Evolutionary conservation across 2,797 vertebrate genomes (phyloP).

Genomic region (Lacerta viridis): DNA sequence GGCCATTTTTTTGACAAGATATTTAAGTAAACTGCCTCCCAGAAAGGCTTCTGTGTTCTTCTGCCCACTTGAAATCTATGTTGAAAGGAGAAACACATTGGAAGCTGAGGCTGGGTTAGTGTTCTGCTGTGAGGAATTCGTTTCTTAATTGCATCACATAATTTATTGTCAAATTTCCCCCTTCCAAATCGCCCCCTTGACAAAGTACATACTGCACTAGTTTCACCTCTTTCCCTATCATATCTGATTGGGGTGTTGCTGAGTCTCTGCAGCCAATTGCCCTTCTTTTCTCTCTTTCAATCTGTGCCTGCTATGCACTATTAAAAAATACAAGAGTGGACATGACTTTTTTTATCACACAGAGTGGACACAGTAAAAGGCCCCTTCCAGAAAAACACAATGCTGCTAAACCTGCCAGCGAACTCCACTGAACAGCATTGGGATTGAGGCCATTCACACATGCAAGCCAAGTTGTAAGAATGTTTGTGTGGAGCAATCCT

Average conservation of each 20-base stretch:
- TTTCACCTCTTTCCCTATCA: not conserved
- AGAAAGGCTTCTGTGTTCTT: not conserved
- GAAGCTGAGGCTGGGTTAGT: not conserved
- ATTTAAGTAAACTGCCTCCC: not conserved
- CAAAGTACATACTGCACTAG: not conserved
- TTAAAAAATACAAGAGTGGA: not conserved
- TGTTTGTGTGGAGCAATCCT: too few relatives aligned
- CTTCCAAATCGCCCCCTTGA: not conserved
- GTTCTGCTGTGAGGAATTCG: not conserved
- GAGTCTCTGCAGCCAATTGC: not conserved
- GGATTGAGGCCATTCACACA: not conserved
- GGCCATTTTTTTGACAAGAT: not conserved
- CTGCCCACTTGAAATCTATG: not conserved
- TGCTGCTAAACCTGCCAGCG: not conserved
- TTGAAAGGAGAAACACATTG: not conserved
- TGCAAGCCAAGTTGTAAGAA: too few relatives aligned
- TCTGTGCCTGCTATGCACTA: not conserved
- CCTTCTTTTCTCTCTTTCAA: not conserved
- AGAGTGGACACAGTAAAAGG: too few relatives aligned
- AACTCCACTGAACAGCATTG: not conserved
- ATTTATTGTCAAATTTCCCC: not conserved
- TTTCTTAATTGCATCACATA: not conserved
- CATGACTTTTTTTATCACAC: too few relatives aligned
- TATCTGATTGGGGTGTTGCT: not conserved
- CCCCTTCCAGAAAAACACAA: too few relatives aligned